A percentile compares a stretch with the other conserved stretches of the same genome.
Conservation (phyloP, 2,888 invertebrate genomes). For the Phalangium opilio region DNA sequence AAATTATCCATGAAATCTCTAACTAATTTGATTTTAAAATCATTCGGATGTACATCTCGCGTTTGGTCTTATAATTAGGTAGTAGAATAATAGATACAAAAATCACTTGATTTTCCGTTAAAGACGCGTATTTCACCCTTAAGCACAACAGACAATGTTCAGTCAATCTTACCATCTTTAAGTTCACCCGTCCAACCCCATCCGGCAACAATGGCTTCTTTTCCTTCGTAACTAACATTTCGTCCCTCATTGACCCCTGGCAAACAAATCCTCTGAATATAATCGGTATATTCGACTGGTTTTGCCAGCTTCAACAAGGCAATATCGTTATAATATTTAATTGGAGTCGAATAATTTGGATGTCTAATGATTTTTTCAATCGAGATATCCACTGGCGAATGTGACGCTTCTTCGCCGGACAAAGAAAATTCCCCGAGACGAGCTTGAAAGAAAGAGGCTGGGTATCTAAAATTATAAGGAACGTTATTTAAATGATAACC, state of each 20-base stretch:
- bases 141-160: too few relatives aligned
- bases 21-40: too few relatives aligned
- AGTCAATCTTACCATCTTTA: slow-evolving; percentile 39
- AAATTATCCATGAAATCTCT: too few relatives aligned
- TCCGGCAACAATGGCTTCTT: slow-evolving; percentile 55
- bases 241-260: slow-evolving; percentile 30
- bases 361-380: slow-evolving; percentile 48
- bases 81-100: too few relatives aligned
- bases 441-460: slow-evolving; percentile 11
- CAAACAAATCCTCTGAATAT: slow-evolving; percentile 60
- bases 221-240: slow-evolving; percentile 41
- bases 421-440: slow-evolving; percentile 52
- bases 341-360: slow-evolving; percentile 27
- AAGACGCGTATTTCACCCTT: too few relatives aligned
- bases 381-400: slow-evolving; percentile 31
- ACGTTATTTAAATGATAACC: neutral
- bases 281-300: slow-evolving; percentile 52
- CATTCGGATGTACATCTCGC: too few relatives aligned
- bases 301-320: slow-evolving; percentile 51
- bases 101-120: too few relatives aligned
- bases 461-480: slow-evolving; percentile 4
- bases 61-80: too few relatives aligned
- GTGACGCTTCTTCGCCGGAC: slow-evolving; percentile 35
- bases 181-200: slow-evolving; percentile 76
- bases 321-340: slow-evolving; percentile 37